Evolutionary conservation across 1,140 invertebrate genomes (phyloP), one percentile per base, ranked within the genome.

Genomic region (Camponotus floridanus): DNA sequence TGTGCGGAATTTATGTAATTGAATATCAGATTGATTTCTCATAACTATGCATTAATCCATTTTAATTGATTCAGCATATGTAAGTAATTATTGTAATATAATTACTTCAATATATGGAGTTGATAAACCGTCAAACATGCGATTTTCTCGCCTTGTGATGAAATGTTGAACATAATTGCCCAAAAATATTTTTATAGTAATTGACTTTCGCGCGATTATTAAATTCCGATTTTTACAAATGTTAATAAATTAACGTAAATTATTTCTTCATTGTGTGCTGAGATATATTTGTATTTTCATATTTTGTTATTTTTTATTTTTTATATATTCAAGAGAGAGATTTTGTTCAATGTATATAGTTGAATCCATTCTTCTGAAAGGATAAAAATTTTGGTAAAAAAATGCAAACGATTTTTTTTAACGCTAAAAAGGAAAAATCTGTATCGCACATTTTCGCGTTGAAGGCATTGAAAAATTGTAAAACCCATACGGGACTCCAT

Each of bases 401-500:
- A 61, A n/a, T 26, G 39, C 9, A 74, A 45, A 36, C 42, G 2
- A 59, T 59, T 70, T 13, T 18, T 71, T 36, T 57, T 70, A 68
- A 42, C 3, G 36, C 6, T 42, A 42, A 67, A 80, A 13, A 36
- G 4, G 31, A 8, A 18, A 57, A 70, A 26, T 73, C 79, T 45
- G 18, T 71, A 59, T 62, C 68, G 36, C 55, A 45, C n/a, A 57
- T 59, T 70, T 42, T 3, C 15, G 18, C 39, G 39, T 73, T 73
- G 11, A 83, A 73, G 61, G 39, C 26, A 1, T 26, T 26, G 68
- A 83, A 73, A 73, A 74, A 83, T 83, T 36, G 4, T 48, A 21
- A 45, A 83, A 39, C 48, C 68, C 62, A 48, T 36, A 83, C 36
- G 5, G 1, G 3, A 21, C 15, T 61, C 31, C 4, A 13, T 36